Conservation (phyloP, 2,113 vertebrate genomes). For the Sialia sialis region DNA sequence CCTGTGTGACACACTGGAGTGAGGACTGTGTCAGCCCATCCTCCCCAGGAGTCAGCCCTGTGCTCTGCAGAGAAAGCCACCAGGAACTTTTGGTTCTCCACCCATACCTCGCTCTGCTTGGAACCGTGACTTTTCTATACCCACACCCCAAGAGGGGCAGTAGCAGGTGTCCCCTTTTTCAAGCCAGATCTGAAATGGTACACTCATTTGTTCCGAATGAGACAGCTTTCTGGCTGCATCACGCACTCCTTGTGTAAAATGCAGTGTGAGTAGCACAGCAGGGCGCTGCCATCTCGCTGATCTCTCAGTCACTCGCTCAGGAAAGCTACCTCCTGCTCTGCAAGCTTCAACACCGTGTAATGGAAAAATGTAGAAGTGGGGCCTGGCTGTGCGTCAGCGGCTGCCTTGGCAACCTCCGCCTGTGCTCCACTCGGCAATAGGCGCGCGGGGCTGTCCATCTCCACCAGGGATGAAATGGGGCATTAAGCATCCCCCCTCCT, state of each 20-base stretch:
- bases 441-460: background rate
- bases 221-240: background rate
- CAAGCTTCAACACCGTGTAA: slow-evolving; percentile 29
- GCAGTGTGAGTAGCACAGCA: fast-evolving
- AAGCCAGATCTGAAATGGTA: background rate
- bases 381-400: slow-evolving; percentile 44
- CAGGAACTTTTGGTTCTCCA: background rate
- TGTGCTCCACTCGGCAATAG: background rate
- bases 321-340: slow-evolving; percentile 41
- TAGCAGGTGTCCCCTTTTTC: background rate
- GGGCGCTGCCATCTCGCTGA: background rate
- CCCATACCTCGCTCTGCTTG: background rate
- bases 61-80: background rate
- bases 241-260: fast-evolving
- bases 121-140: background rate
- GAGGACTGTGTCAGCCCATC: background rate
- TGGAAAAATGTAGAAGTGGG: slow-evolving; percentile 65
- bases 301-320: background rate
- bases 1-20: fast-evolving
- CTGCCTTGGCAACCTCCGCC: slow-evolving; percentile 58
- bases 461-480: background rate
- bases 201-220: background rate
- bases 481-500: background rate
- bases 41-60: background rate
- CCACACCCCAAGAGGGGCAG: fast-evolving